Percentiles rank a stretch among this genome's conserved stretches.
These are phyloP conservation scores for Lobophora halterata DNA, from an alignment of 2,888 invertebrate genomes.

Conservation along the genomic window DNA sequence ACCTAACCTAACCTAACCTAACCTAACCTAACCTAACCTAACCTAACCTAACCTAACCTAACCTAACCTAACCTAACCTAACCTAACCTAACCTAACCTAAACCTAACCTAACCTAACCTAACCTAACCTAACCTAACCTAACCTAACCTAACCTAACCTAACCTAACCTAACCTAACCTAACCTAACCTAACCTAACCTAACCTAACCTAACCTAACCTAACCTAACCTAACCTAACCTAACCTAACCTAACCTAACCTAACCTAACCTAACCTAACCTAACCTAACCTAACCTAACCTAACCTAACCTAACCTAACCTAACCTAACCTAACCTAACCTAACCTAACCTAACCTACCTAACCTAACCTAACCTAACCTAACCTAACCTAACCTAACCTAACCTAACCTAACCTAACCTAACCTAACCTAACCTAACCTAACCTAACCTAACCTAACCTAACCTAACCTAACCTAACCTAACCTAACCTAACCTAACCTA, in stretches of 20 bases:
- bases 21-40: conserved; percentile 2
- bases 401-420: conserved; percentile 21
- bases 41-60: conserved; percentile 4
- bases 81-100: conserved; percentile 10
- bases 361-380: conserved; percentile 20
- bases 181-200: conserved; percentile 19
- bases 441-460: conserved; percentile 23
- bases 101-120: conserved; percentile 8
- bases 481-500: conserved; percentile 28
- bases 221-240: conserved; percentile 16
- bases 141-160: conserved; percentile 15
- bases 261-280: conserved; percentile 18
- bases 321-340: conserved; percentile 18
- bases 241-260: conserved; percentile 21
- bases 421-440: conserved; percentile 25
- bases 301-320: conserved; percentile 14
- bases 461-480: conserved; percentile 21
- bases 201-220: conserved; percentile 15
- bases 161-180: conserved; percentile 13
- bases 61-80: conserved; percentile 9
- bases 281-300: conserved; percentile 18
- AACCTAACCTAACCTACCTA: conserved; percentile 20
- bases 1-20: conserved; percentile 13
- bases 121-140: conserved; percentile 18
- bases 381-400: conserved; percentile 24